Evolutionary conservation across 2,797 vertebrate genomes (phyloP).

Genomic region (Hemitrygon akajei): DNA sequence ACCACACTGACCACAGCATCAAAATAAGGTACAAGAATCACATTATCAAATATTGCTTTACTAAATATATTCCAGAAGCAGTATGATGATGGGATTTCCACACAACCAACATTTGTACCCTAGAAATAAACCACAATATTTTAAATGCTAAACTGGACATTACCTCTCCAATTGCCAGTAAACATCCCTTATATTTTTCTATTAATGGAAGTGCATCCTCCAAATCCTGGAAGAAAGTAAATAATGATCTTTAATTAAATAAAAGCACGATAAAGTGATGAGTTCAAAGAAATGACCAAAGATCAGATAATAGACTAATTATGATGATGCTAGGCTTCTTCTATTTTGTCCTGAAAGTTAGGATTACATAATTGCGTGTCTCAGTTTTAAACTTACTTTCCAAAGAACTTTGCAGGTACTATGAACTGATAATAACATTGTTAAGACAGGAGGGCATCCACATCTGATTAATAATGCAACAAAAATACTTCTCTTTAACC

Average conservation of each 20-base stretch:
- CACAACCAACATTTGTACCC: not conserved
- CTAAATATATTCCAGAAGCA: not conserved
- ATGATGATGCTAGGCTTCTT: not conserved
- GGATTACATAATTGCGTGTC: not conserved
- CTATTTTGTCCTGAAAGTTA: not conserved
- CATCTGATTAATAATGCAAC: not conserved
- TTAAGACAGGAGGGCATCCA: not conserved
- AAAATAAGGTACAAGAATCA: not conserved
- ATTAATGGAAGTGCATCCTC: conserved; percentile 81
- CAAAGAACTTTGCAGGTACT: not conserved
- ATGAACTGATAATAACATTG: not conserved
- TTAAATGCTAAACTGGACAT: conserved; percentile 36
- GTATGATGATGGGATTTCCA: not conserved
- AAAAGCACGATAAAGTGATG: not conserved
- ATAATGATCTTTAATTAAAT: conserved; percentile 13
- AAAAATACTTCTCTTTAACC: not conserved
- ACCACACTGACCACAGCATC: not conserved
- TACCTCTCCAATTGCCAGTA: conserved; percentile 92
- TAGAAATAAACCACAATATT: not conserved
- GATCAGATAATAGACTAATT: not conserved
- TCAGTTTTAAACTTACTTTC: not conserved
- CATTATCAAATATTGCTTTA: not conserved
- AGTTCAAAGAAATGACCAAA: not conserved
- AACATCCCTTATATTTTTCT: conserved; percentile 74
- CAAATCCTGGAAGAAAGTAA: conserved; percentile 66